Base-by-base conservation (phyloP, 2,797 vertebrate genomes). In the Microctenopoma stevenorrisi region DNA sequence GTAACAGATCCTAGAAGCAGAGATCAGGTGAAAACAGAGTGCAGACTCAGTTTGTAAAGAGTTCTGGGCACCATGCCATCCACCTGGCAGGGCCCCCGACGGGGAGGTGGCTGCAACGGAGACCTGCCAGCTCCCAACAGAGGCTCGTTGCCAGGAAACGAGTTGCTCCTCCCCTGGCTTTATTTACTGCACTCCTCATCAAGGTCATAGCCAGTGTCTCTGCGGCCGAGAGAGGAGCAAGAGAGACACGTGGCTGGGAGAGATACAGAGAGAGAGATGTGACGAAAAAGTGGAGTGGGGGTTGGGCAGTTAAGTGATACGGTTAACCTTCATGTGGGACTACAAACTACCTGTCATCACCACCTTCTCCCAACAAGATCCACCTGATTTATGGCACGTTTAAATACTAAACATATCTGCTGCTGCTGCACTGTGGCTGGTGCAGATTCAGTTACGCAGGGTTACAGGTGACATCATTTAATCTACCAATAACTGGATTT, bases 111-210 rank as follows among this genome's bases (percentile, higher is more conserved):
- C 85, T 83, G 85, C 81, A 87, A 86, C 86, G 83, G 74, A 88
- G 89, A 86, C 82, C 88, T 81, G 82, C 84, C 84, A 81, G 82
- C 85, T 86, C 87, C 82, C 82, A 59, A 79, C 81, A 64, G 79
- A 85, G 91, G 84, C 86, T 72, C 1, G 81, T 86, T 93, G 90
- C 92, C 93, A 90, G 86, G 82, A 91, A 86, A 93, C 83, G 15
- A 70, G 79, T 80, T 5, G 81, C 88, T 88, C 82, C 84, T 71
- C 84, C 82, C 76, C 68, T 61, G 66, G 68, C 79, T 91, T 88
- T 89, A 91, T 91, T 89, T 88, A 89, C 88, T 81, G 83, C 88
- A 49, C 83, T 76, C 59, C 73, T 88, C 85, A 87, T 90, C 91
- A 92, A 92, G 93, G 94, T 93, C 92, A 93, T 25, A 84, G 81